Conservation (phyloP, 2,797 vertebrate species). For the Siniperca obscura region DNA sequence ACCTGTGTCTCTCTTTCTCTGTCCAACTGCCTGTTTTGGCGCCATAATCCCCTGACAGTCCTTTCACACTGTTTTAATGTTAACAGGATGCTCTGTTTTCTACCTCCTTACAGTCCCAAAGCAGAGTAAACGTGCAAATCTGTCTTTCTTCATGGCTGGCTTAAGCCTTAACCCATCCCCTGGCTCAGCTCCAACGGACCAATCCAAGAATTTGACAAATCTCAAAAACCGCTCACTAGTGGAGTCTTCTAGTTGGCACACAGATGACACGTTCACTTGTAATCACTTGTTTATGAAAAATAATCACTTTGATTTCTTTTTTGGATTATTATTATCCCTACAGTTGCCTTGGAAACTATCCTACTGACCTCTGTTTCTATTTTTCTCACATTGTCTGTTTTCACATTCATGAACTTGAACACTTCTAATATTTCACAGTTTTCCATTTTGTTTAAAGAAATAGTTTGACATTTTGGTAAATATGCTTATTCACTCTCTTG, state of each 20-base stretch:
- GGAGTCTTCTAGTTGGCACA: slow-evolving; percentile 33
- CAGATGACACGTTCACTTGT: slow-evolving; percentile 25
- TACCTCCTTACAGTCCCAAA: slow-evolving; percentile 35
- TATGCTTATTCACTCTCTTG: no score
- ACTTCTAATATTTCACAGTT: neutral
- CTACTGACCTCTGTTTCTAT: slow-evolving; percentile 4
- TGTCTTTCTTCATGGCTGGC: slow-evolving; percentile 46
- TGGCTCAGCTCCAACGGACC: slow-evolving; percentile 38
- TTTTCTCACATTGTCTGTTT: neutral
- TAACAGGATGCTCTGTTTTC: slow-evolving; percentile 66
- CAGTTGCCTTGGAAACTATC: slow-evolving; percentile 38
- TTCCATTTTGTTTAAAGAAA: neutral
- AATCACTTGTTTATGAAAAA: slow-evolving; percentile 56
- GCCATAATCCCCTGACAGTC: slow-evolving; percentile 9
- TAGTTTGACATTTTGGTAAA: neutral
- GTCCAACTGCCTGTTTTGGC: slow-evolving; percentile 51
- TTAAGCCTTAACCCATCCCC: slow-evolving; percentile 50
- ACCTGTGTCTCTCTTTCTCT: slow-evolving; percentile 22
- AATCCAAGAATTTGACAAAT: slow-evolving; percentile 63
- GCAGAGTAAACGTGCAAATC: slow-evolving; percentile 40
- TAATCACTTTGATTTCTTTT: slow-evolving; percentile 36
- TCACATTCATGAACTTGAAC: neutral
- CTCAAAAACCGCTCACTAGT: slow-evolving; percentile 52
- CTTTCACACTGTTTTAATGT: slow-evolving; percentile 62
- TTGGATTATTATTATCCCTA: slow-evolving; percentile 32